Evolutionary conservation across 2,888 invertebrate genomes (phyloP), one percentile per base, ranked within the genome.

Genomic region (Syrista parreyssii): DNA sequence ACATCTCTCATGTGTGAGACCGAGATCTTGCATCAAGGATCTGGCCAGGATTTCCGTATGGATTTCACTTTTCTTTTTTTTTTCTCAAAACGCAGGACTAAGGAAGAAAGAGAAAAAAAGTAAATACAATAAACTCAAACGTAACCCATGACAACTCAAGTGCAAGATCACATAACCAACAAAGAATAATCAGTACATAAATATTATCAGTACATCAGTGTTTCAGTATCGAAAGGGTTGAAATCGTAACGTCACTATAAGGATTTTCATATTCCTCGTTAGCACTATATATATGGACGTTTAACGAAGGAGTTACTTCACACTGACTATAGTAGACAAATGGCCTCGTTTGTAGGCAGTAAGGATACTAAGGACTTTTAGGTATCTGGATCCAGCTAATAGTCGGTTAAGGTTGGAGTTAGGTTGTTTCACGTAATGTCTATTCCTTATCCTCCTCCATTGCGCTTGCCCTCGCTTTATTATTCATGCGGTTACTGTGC

Each of bases 401-500:
- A 55, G 55, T 55, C 55, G 9, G 15, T 40, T 15, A 6, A 15
- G 40, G 55, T 55, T 55, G 23, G 23, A 15, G 55, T 55, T 55
- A 55, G 55, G 55, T 23, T 55, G 55, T 55, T 55, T 55, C 55
- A 23, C 55, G 55, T 55, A 55, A 55, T 55, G 55, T 55, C 55
- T 55, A 55, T 55, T 9, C 55, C 55, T 71, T 71, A 32, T 6
- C 23, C 71, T 31, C 32, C 71, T 71, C 12, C 33, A 23, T 68
- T 69, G 34, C 78, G 78, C 78, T 74, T 71, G 75, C 75, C 78
- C 71, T 31, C 12, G 31, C 78, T 78, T 78, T 78, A 78, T 78
- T 78, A 78, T 78, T 78, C 78, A 78, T 78, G 75, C 78, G 78
- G 75, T 78, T 78, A 75, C 78, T 36, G 34, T 68, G 73, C 73